phyloP scores from a whole-genome alignment of 2,113 vertebrate species.

The Illadopsis cleaveri region DNA sequence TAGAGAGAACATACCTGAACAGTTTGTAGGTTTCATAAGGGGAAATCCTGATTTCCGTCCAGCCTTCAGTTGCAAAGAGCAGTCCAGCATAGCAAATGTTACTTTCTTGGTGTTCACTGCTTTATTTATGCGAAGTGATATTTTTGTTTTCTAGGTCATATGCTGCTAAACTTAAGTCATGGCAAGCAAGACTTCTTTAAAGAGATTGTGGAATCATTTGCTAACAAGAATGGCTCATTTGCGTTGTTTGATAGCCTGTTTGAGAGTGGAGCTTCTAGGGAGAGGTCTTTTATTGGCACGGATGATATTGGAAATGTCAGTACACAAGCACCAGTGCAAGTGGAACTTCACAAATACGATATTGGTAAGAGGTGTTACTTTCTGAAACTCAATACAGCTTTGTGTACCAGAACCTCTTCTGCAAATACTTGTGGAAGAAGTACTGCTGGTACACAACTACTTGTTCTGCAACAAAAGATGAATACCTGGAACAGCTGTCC shows the following conservation, averaged over 20 bases:
- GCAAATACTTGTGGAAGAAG: neutral
- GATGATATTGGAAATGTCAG: conserved; percentile 83
- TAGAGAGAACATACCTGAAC: neutral
- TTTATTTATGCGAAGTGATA: neutral
- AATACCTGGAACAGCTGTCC: neutral
- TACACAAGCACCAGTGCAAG: conserved; percentile 73
- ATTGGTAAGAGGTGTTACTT: conserved; percentile 76
- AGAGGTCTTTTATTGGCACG: conserved; percentile 84
- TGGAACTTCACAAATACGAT: conserved; percentile 86
- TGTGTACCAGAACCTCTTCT: neutral
- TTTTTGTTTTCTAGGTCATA: conserved; percentile 81
- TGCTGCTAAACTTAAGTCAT: conserved; percentile 87
- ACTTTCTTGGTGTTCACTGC: neutral
- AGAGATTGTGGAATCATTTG: conserved; percentile 91
- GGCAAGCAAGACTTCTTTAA: conserved; percentile 83
- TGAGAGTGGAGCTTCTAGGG: conserved; percentile 70
- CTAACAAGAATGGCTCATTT: conserved; percentile 84
- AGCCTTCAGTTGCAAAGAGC: neutral
- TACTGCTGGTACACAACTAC: neutral
- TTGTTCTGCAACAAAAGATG: neutral
- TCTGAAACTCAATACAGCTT: neutral
- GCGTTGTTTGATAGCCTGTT: conserved; percentile 84
- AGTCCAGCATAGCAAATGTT: neutral
- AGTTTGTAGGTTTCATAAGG: neutral
- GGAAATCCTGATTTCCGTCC: neutral